Evolutionary conservation across 2,888 invertebrate species (phyloP).

Genomic region (Acleris holmiana): DNA sequence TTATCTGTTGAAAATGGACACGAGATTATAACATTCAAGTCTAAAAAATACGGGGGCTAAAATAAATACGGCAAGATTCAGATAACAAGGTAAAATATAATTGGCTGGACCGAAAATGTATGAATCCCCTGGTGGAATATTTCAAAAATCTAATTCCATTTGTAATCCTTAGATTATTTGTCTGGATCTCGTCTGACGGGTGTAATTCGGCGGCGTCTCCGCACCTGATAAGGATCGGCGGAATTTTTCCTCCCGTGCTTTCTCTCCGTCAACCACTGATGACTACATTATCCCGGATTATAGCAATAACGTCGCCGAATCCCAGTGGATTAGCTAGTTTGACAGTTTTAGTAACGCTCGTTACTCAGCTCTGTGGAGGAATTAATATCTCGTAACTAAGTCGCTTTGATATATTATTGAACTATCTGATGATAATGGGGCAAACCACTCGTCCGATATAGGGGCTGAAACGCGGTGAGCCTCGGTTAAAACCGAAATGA

Average conservation of each 20-base stretch:
- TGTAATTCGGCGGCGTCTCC: slow-evolving; percentile 42
- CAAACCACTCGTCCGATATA: too few species aligned
- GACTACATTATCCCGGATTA: slow-evolving; percentile 42
- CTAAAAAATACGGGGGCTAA: background rate
- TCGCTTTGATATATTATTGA: too few species aligned
- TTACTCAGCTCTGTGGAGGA: slow-evolving; percentile 1
- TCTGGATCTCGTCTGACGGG: slow-evolving; percentile 50
- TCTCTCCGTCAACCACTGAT: slow-evolving; percentile 26
- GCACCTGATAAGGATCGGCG: slow-evolving; percentile 42
- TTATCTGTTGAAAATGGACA: background rate
- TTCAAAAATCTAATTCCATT: slow-evolving; percentile 46
- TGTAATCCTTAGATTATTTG: slow-evolving; percentile 51
- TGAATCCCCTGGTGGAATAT: slow-evolving; percentile 25
- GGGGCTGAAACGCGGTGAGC: too few species aligned
- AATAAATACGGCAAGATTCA: background rate
- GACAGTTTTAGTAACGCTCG: slow-evolving; percentile 3
- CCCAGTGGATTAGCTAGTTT: slow-evolving; percentile 12
- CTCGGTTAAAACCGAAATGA: too few species aligned
- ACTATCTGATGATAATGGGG: too few species aligned
- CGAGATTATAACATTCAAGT: background rate
- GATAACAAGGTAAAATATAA: slow-evolving; percentile 14
- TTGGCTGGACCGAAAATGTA: slow-evolving; percentile 21
- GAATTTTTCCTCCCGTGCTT: slow-evolving; percentile 41
- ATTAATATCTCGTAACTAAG: background rate
- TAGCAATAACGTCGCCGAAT: slow-evolving; percentile 34